Evolutionary conservation across 2,888 invertebrate species (phyloP).

Genomic region (Ectemnius cavifrons): DNA sequence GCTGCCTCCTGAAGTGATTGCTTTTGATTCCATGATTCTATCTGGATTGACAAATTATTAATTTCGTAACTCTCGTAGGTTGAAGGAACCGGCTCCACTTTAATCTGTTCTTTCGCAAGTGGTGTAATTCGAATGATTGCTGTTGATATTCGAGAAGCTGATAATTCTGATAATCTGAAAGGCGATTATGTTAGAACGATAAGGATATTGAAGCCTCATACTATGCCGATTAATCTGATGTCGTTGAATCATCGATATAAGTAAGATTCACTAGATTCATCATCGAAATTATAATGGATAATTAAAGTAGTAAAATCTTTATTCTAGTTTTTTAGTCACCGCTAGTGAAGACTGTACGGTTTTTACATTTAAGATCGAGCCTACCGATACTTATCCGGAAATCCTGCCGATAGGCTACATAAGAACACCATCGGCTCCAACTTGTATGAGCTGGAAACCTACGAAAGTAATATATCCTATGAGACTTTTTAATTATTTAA

Average conservation of each 20-base stretch:
- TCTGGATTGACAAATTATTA: constrained; percentile 45
- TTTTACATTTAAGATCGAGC: constrained; percentile 82
- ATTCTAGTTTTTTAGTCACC: constrained; percentile 81
- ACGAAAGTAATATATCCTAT: constrained; percentile 75
- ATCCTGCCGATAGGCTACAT: constrained; percentile 85
- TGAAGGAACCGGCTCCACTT: constrained; percentile 82
- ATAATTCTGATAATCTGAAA: constrained; percentile 29
- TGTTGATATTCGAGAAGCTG: constrained; percentile 46
- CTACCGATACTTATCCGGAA: constrained; percentile 74
- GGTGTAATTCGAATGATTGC: constrained; percentile 83
- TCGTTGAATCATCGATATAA: constrained; percentile 79
- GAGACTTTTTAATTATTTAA: background rate
- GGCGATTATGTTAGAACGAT: constrained; percentile 64
- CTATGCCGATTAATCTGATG: constrained; percentile 82
- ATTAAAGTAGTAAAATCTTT: no score
- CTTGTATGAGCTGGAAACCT: constrained; percentile 85
- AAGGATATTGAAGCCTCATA: constrained; percentile 83
- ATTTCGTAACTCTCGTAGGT: constrained; percentile 76
- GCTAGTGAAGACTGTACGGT: constrained; percentile 85
- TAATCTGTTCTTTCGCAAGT: constrained; percentile 85
- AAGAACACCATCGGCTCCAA: constrained; percentile 82
- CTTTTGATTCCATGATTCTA: background rate
- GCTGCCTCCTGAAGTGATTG: constrained; percentile 83
- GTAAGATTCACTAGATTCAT: constrained; percentile 43
- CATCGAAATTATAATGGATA: background rate